Conservation (phyloP, 2,888 invertebrate species). For the Glaucopsyche alexis region DNA sequence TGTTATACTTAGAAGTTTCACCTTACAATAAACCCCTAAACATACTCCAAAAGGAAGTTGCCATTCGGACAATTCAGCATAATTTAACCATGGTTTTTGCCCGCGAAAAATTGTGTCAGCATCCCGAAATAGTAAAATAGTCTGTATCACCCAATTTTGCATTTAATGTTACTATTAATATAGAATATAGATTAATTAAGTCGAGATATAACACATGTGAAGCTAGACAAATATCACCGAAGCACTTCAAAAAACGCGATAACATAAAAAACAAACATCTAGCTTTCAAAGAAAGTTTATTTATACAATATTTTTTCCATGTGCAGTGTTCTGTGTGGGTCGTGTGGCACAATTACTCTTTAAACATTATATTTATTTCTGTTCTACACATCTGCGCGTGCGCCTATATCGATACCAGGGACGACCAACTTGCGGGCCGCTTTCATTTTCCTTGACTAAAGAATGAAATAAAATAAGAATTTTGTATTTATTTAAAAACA, state of each 20-base stretch:
- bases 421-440: slow-evolving; percentile 49
- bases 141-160: neutral
- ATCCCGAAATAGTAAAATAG: neutral
- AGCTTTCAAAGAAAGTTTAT: slow-evolving; percentile 71
- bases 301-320: slow-evolving; percentile 63
- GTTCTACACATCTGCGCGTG: slow-evolving; percentile 68
- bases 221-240: neutral
- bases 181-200: neutral
- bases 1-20: too few relatives aligned
- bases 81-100: too few relatives aligned
- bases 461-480: neutral
- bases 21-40: too few relatives aligned
- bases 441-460: slow-evolving; percentile 12
- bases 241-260: slow-evolving; percentile 32
- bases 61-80: too few relatives aligned
- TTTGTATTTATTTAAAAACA: neutral
- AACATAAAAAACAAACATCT: slow-evolving; percentile 45
- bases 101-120: neutral
- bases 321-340: slow-evolving; percentile 51
- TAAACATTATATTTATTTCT: slow-evolving; percentile 74
- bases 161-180: neutral
- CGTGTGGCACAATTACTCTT: slow-evolving; percentile 73
- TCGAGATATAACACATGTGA: neutral
- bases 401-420: slow-evolving; percentile 45
- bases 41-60: too few relatives aligned